Percentiles rank a stretch among this genome's conserved stretches.
These are phyloP conservation scores for Syrphus vitripennis DNA, from an alignment of 2,888 invertebrate species.

Conservation along the genomic window DNA sequence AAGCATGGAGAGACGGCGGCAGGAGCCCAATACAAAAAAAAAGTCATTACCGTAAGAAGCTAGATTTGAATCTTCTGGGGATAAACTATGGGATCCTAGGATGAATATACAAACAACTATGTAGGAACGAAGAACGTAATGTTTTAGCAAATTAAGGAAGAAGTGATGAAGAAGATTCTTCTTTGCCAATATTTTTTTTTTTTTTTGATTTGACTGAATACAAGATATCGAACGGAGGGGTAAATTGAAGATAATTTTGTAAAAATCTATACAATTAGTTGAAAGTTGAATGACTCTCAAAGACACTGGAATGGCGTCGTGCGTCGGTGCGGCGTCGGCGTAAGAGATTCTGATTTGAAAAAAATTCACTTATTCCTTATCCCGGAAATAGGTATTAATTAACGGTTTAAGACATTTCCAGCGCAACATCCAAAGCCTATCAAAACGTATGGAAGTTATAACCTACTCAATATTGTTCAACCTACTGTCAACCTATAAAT, in stretches of 20 bases:
- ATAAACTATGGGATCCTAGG: slow-evolving; percentile 26
- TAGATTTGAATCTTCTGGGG: slow-evolving; percentile 54
- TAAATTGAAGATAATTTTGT: neutral
- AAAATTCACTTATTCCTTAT: too few species aligned
- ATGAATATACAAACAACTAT: neutral
- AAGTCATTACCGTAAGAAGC: slow-evolving; percentile 62
- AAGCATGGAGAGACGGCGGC: neutral
- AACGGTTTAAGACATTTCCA: too few species aligned
- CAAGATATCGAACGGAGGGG: neutral
- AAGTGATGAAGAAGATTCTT: neutral
- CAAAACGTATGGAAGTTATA: too few species aligned
- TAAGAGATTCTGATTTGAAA: too few species aligned
- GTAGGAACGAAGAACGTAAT: neutral
- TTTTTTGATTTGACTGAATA: neutral
- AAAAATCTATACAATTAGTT: neutral
- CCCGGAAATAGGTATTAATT: too few species aligned
- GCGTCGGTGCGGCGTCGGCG: too few species aligned
- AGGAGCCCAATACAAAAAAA: neutral
- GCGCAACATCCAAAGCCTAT: too few species aligned
- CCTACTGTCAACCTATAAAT: too few species aligned
- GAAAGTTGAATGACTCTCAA: neutral
- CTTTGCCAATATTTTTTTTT: neutral
- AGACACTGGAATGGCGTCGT: neutral
- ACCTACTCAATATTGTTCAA: too few species aligned
- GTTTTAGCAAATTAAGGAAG: slow-evolving; percentile 1